These are phyloP conservation scores for Helobdella robusta DNA, from an alignment of 2,888 invertebrate species.

Conservation along the genomic window DNA sequence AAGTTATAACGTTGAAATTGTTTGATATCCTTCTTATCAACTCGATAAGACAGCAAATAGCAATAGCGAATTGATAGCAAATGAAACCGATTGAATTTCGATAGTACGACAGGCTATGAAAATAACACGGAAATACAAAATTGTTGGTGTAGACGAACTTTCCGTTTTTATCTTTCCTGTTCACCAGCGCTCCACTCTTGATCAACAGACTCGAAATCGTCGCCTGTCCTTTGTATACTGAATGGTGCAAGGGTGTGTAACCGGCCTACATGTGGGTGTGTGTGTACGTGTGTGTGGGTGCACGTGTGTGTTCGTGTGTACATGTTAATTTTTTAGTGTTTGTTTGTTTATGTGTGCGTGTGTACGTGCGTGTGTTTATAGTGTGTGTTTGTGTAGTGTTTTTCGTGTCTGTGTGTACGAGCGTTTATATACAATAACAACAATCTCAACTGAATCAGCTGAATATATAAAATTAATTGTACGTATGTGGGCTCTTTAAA, in stretches of 20 bases:
- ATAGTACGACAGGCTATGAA: not conserved
- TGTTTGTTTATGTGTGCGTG: not conserved
- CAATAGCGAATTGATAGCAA: no score
- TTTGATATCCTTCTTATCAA: no score
- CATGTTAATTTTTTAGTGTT: not conserved
- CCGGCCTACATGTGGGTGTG: conserved; percentile 2
- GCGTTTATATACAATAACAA: no score
- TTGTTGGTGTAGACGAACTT: not conserved
- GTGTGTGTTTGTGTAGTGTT: no score
- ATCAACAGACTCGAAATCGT: not conserved
- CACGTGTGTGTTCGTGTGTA: not conserved
- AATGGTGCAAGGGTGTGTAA: conserved; percentile 9
- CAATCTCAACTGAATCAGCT: no score
- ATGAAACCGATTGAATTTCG: not conserved
- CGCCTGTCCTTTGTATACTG: conserved; percentile 1
- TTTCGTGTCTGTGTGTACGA: no score
- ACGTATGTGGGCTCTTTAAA: no score
- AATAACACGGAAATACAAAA: not conserved
- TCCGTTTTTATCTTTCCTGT: not conserved
- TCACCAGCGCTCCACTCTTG: conserved; percentile 8
- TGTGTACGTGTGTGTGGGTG: not conserved
- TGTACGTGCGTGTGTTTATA: no score
- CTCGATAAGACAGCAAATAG: no score
- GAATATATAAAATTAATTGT: no score
- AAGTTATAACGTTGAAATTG: no score